A percentile compares a stretch with the other conserved stretches of the same genome.
These are phyloP conservation scores for Chrysomela aeneicollis DNA, from an alignment of 2,888 invertebrate genomes.

Conservation along the genomic window DNA sequence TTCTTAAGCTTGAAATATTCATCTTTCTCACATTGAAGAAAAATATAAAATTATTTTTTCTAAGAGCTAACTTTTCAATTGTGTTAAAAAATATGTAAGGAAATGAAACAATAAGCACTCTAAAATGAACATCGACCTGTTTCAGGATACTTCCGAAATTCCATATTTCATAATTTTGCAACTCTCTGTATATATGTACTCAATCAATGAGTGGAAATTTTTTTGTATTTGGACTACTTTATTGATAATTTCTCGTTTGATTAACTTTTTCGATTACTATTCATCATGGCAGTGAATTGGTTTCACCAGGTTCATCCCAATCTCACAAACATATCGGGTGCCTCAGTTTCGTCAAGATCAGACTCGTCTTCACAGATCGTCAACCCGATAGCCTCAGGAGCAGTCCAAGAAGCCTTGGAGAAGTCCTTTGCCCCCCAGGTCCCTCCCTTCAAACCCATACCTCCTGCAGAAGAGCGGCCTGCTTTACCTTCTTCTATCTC, in stretches of 20 bases:
- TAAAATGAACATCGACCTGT: too few species aligned
- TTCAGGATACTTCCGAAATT: too few species aligned
- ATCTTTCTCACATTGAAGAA: not conserved
- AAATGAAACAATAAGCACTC: too few species aligned
- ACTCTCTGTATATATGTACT: not conserved
- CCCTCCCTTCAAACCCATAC: conserved; percentile 82
- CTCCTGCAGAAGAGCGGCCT: conserved; percentile 68
- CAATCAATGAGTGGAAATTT: not conserved
- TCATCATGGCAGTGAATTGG: too few species aligned
- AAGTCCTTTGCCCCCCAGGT: conserved; percentile 60
- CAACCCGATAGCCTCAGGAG: conserved; percentile 34
- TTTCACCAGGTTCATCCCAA: too few species aligned
- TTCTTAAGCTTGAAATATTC: not conserved
- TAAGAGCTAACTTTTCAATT: too few species aligned
- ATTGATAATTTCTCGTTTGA: not conserved
- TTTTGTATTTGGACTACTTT: too few species aligned
- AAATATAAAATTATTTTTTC: too few species aligned
- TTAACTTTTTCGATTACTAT: too few species aligned
- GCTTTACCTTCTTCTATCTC: conserved; percentile 26
- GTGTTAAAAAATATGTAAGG: too few species aligned
- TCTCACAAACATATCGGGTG: conserved; percentile 39
- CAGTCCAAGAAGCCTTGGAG: conserved; percentile 32
- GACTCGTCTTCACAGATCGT: conserved; percentile 28
- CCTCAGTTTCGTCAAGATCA: not conserved
- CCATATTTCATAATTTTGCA: too few species aligned